Evolutionary conservation across 2,797 vertebrate species (phyloP).

Genomic region (Gobionotothen gibberifrons): DNA sequence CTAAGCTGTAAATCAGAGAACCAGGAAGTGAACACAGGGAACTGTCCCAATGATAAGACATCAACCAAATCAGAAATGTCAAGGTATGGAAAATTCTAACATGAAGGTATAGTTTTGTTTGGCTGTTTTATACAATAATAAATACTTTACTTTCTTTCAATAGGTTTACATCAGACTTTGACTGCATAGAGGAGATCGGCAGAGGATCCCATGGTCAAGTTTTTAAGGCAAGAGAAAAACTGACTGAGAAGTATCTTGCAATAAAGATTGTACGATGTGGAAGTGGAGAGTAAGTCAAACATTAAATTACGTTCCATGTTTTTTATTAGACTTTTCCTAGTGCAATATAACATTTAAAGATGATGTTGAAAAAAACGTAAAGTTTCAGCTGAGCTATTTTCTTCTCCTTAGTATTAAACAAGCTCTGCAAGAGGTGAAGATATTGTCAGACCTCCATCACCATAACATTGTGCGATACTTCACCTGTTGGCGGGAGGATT

Average conservation of each 20-base stretch:
- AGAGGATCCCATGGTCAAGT: slow-evolving; percentile 80
- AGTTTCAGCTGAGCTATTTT: neutral
- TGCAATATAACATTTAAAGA: neutral
- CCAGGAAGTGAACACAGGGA: neutral
- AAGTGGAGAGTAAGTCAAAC: slow-evolving; percentile 67
- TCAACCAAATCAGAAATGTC: neutral
- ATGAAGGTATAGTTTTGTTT: neutral
- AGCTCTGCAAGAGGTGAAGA: slow-evolving; percentile 68
- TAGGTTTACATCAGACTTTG: slow-evolving; percentile 68
- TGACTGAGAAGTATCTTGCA: slow-evolving; percentile 59
- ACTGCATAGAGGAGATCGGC: slow-evolving; percentile 55
- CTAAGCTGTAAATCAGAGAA: neutral
- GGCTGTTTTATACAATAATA: neutral
- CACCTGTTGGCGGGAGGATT: slow-evolving; percentile 72
- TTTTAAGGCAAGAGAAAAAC: slow-evolving; percentile 72
- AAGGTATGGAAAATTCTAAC: neutral
- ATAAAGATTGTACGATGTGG: slow-evolving; percentile 75
- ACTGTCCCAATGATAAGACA: neutral
- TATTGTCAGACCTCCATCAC: slow-evolving; percentile 71
- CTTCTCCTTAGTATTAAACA: slow-evolving; percentile 59
- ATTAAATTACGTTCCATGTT: neutral
- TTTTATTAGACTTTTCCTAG: neutral
- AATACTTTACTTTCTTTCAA: neutral
- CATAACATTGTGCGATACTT: slow-evolving; percentile 81
- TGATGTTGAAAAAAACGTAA: too few species aligned